phyloP scores from a whole-genome alignment of 2,113 vertebrate genomes.

The Rhegmatorhina hoffmannsi region DNA sequence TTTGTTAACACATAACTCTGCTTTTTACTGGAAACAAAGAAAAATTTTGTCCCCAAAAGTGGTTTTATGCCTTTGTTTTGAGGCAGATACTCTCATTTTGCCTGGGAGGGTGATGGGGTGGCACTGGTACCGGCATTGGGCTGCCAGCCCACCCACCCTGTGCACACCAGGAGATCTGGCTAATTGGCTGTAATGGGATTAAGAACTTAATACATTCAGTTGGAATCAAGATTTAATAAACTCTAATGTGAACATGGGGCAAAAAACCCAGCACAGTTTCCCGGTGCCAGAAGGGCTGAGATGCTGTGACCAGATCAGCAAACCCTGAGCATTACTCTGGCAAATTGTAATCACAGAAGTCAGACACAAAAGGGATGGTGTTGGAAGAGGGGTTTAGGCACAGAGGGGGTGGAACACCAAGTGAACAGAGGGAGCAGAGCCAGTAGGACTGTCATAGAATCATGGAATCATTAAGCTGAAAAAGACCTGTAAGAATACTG shows the following conservation, averaged over 20 bases:
- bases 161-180: background rate
- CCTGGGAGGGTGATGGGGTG: fast-evolving
- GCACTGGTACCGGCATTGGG: background rate
- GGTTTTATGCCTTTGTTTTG: background rate
- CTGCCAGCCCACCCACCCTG: background rate
- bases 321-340: background rate
- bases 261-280: background rate
- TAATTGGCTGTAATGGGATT: conserved; percentile 46
- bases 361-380: background rate
- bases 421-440: background rate
- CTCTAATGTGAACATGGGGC: background rate
- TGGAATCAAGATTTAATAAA: conserved; percentile 36
- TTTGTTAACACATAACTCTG: conserved; percentile 80
- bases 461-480: background rate
- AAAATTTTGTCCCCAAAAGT: background rate
- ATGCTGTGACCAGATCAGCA: background rate
- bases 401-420: background rate
- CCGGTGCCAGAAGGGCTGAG: background rate
- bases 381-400: background rate
- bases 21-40: conserved; percentile 16
- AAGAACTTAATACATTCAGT: background rate
- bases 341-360: background rate
- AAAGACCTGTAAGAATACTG: background rate
- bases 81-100: fast-evolving
- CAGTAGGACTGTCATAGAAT: background rate